Conservation (phyloP, 2,888 invertebrate genomes). For the Mythimna pallens region DNA sequence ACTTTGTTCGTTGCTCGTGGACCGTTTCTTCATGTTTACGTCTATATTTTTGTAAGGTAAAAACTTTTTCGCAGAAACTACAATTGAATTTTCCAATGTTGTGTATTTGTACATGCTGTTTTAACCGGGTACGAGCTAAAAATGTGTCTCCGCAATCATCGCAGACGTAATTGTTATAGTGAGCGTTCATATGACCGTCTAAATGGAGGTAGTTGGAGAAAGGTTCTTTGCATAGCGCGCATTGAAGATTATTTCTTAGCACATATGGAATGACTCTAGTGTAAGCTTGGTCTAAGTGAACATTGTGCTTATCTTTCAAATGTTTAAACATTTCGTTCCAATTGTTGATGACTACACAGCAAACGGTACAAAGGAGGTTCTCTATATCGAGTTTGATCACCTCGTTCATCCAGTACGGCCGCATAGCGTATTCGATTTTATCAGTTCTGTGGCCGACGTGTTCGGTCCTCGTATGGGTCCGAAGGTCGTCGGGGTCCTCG, state of each 20-base stretch:
- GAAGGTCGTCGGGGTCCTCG: slow-evolving; percentile 71
- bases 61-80: slow-evolving; percentile 84
- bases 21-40: slow-evolving; percentile 74
- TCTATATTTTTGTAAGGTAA: slow-evolving; percentile 76
- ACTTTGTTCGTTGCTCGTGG: slow-evolving; percentile 67
- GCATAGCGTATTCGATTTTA: slow-evolving; percentile 72
- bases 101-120: slow-evolving; percentile 83
- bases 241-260: slow-evolving; percentile 64
- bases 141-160: slow-evolving; percentile 80
- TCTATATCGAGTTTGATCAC: slow-evolving; percentile 78
- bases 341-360: slow-evolving; percentile 59
- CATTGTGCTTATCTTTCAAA: slow-evolving; percentile 68
- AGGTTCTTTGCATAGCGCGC: slow-evolving; percentile 73
- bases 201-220: slow-evolving; percentile 72
- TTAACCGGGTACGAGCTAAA: slow-evolving; percentile 68
- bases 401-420: slow-evolving; percentile 78
- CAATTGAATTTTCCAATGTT: slow-evolving; percentile 82
- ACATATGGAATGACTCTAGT: slow-evolving; percentile 76
- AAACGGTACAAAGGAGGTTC: slow-evolving; percentile 73
- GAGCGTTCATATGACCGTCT: slow-evolving; percentile 82
- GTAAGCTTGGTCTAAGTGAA: slow-evolving; percentile 72
- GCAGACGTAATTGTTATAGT: slow-evolving; percentile 81
- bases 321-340: slow-evolving; percentile 81
- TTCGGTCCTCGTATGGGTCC: slow-evolving; percentile 69
- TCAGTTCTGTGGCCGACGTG: slow-evolving; percentile 68